Base-by-base conservation (phyloP, 2,888 invertebrate genomes). In the Andrena camellia region DNA sequence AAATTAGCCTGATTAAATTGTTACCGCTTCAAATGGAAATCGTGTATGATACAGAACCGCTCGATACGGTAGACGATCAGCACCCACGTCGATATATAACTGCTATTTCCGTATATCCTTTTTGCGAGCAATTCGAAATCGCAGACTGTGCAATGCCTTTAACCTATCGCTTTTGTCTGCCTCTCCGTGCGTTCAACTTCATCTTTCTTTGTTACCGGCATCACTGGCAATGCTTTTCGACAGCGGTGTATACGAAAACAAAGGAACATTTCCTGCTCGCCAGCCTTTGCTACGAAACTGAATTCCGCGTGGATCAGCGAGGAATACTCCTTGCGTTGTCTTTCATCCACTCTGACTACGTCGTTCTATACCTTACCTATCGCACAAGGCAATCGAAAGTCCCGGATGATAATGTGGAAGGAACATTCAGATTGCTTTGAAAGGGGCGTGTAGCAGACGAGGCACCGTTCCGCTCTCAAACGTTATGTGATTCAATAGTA, bases 21-120 rank as follows among this genome's bases (percentile, higher is more conserved):
- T 80, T 60, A 35, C 31, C 78, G 78, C 33, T 71, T 60, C 50
- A 66, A 80, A 78, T 78, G 71, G 78, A 78, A 80, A 80, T 67
- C 42, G 54, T 71, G 71, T 67, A 48, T 52, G 60, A 59, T 42
- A 33, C 35, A 31, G 42, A 13, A 23, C 29, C 20, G 59, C 42
- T 48, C 59, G 59, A 70, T 42, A 17, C 70, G 10, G 26, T 57
- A 2, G 59, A 48, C 26, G 26, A 59, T 69, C 42, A 33, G 23
- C 20, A 48, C 2, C 20, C 1, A 26, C 48, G 17, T 5, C 31
- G 70, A 17, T 35, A 48, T 62, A 64, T 52, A 23, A 10, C 68
- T 8, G 33, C 77, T 17, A 52, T 59, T 71, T 48, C 62, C 48
- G 33, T 29, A 48, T 62, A 72, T 63, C 67, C 67, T 78, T 78